phyloP scores from a whole-genome alignment of 1,140 invertebrate species.

The Drosophila insularis region DNA sequence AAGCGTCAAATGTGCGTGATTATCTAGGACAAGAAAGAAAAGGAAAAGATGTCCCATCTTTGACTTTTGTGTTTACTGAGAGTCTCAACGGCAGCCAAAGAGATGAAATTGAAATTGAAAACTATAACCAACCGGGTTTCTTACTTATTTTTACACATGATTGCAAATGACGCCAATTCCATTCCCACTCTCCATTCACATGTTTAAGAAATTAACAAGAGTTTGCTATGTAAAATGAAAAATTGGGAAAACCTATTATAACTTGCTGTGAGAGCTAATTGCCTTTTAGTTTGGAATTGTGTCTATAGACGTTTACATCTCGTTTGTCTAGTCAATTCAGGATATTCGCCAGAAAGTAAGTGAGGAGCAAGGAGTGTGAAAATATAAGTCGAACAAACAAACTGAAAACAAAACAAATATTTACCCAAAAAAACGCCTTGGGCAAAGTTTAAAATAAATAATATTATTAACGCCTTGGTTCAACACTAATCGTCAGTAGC shows the following conservation, averaged over 20 bases:
- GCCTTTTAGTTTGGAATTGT: slow-evolving; percentile 25
- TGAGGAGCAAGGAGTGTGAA: neutral
- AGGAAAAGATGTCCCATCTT: neutral
- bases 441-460: neutral
- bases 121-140: neutral
- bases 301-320: neutral
- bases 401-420: slow-evolving; percentile 3
- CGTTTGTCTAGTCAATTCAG: neutral
- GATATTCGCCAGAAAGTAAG: neutral
- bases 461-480: slow-evolving; percentile 10
- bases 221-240: slow-evolving; percentile 20
- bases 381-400: neutral
- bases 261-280: neutral
- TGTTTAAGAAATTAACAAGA: slow-evolving; percentile 49
- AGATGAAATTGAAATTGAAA: neutral
- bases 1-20: slow-evolving; percentile 22
- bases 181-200: slow-evolving; percentile 22
- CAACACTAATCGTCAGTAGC: slow-evolving; percentile 41
- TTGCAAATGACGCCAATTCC: slow-evolving; percentile 36
- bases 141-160: slow-evolving; percentile 11
- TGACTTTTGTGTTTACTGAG: neutral
- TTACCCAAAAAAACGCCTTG: neutral
- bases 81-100: neutral
- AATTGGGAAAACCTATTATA: neutral
- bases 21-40: slow-evolving; percentile 2